These are phyloP conservation scores for Nebria ingens DNA, from an alignment of 1,140 invertebrate species.

Conservation along the genomic window DNA sequence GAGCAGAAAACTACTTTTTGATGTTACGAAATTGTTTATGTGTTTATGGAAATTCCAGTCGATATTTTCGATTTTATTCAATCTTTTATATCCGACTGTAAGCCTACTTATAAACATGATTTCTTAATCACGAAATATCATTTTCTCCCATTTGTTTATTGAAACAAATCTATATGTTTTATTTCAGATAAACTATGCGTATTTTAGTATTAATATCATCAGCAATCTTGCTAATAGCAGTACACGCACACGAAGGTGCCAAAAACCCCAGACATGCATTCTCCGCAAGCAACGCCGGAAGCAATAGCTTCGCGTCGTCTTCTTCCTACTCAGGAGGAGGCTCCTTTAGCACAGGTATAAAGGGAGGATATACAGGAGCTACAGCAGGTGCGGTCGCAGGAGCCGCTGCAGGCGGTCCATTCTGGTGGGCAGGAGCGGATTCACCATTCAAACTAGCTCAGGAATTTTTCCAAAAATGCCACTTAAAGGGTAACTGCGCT, in stretches of 20 bases:
- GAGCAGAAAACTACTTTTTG: no score
- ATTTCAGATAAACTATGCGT: no score
- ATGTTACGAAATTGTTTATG: no score
- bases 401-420: no score
- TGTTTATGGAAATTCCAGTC: no score
- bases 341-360: background rate
- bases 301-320: background rate
- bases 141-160: no score
- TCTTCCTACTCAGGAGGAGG: background rate
- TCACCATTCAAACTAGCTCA: constrained; percentile 40
- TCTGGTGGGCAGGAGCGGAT: constrained; percentile 43
- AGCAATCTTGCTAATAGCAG: background rate
- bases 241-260: background rate
- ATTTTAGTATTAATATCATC: background rate
- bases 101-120: no score
- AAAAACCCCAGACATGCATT: background rate
- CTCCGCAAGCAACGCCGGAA: background rate
- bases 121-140: no score
- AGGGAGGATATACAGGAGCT: constrained; percentile 24
- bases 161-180: no score
- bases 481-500: constrained; percentile 19
- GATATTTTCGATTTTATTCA: no score
- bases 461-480: constrained; percentile 29
- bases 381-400: constrained; percentile 27
- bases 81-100: no score